These are phyloP conservation scores for Oryctolagus cuniculus DNA, from an alignment of 2,113 vertebrate species.

Conservation along the genomic window mOryCun1.1 NC_091453.1:15089501-15090000, in stretches of 20 bases:
- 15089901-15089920: not conserved
- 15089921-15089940: not conserved
- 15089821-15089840: not conserved
- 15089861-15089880: conserved; percentile 33
- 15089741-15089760: conserved; percentile 42
- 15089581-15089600: not conserved
- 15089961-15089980: not conserved
- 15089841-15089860: conserved; percentile 41
- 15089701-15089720: not conserved
- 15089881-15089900: not conserved
- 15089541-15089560: not conserved
- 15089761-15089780: conserved; percentile 37
- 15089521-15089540: not conserved
- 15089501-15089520: not conserved
- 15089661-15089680: not conserved
- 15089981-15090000: not conserved
- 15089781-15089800: not conserved
- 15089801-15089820: not conserved
- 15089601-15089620: not conserved
- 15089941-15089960: conserved; percentile 47
- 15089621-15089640: not conserved
- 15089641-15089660: not conserved
- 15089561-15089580: not conserved
- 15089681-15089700: not conserved
- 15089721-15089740: not conserved